Evolutionary conservation across 2,888 invertebrate species (phyloP).

Genomic region (Orchesella flavescens): DNA sequence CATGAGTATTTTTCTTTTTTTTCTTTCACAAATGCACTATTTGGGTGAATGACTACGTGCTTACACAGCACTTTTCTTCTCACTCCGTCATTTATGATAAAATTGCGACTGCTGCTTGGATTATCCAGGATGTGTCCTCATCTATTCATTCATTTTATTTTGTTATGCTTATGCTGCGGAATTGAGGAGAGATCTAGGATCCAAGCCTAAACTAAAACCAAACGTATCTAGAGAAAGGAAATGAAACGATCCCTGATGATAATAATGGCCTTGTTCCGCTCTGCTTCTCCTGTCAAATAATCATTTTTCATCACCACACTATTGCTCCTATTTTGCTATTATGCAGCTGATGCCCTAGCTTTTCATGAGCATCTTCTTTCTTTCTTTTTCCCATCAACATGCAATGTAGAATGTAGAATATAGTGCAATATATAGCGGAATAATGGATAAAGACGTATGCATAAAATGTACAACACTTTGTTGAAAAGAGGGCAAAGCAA

Average conservation of each 20-base stretch:
- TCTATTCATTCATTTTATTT: too few relatives aligned
- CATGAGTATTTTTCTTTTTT: too few relatives aligned
- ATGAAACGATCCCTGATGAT: conserved; percentile 6
- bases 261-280: conserved; percentile 20
- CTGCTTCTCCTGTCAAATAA: conserved; percentile 26
- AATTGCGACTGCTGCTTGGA: too few relatives aligned
- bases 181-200: too few relatives aligned
- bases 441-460: neutral
- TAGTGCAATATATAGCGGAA: neutral
- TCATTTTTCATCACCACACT: conserved; percentile 15
- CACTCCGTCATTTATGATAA: too few relatives aligned
- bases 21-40: too few relatives aligned
- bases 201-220: too few relatives aligned
- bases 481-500: neutral
- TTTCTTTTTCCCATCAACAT: too few relatives aligned
- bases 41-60: too few relatives aligned
- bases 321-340: neutral
- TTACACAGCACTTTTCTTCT: too few relatives aligned
- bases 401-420: neutral
- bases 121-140: too few relatives aligned
- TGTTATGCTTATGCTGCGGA: too few relatives aligned
- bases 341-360: neutral
- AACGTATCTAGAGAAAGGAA: neutral
- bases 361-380: neutral
- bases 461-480: neutral